A percentile compares a stretch with the other conserved stretches of the same genome.
phyloP scores from a whole-genome alignment of 2,113 vertebrate species.

The Corythaixoides concolor region DNA sequence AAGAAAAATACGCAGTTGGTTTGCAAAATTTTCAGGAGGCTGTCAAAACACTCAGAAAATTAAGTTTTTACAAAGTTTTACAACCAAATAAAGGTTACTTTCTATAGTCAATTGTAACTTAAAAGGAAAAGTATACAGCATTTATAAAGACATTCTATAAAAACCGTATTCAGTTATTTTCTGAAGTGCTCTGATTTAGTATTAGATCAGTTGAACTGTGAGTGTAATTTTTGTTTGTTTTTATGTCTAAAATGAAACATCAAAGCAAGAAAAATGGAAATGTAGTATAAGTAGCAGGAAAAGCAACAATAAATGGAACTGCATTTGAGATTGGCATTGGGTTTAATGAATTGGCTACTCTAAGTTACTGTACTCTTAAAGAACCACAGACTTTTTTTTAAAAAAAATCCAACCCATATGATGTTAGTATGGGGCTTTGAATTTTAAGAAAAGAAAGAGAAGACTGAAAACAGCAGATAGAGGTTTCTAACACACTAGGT shows the following conservation, averaged over 20 bases:
- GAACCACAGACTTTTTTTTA: background rate
- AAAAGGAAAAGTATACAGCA: background rate
- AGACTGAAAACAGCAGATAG: background rate
- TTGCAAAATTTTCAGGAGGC: background rate
- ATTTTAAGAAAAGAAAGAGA: background rate
- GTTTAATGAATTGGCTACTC: background rate
- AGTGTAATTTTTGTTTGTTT: background rate
- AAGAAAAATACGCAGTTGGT: background rate
- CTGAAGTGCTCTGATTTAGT: background rate
- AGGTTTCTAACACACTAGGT: background rate
- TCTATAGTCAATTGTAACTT: background rate
- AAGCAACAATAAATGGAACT: background rate
- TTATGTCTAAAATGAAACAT: background rate
- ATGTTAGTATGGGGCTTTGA: background rate
- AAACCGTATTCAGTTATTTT: background rate
- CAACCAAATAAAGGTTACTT: background rate
- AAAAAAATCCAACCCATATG: background rate
- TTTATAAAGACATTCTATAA: background rate
- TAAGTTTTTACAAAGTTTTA: background rate
- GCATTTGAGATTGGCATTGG: background rate
- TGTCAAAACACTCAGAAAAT: conserved; percentile 8
- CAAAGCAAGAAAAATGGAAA: conserved; percentile 5
- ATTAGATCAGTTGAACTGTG: background rate
- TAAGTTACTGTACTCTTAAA: background rate
- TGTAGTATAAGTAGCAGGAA: background rate